Evolutionary conservation across 53 echinoderm and acorn worm species (phyloP).

Genomic region (Hippasteria phrygiana): DNA sequence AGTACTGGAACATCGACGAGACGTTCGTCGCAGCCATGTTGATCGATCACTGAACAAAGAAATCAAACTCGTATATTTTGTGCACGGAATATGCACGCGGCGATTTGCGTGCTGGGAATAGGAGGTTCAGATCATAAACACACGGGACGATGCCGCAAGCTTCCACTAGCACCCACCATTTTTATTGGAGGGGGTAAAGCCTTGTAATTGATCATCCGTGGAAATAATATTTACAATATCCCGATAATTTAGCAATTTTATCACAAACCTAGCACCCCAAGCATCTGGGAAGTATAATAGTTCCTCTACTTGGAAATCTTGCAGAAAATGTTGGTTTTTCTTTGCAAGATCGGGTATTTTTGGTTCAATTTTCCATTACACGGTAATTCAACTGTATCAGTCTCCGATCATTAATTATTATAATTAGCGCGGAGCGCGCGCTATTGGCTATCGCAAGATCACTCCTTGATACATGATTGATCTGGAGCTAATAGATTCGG

Average conservation of each 20-base stretch:
- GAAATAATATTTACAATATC: neutral
- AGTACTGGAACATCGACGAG: constrained; percentile 99
- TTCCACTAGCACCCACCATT: constrained; percentile 34
- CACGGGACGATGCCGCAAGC: neutral
- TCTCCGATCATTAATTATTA: constrained; percentile 52
- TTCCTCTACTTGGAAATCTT: no score
- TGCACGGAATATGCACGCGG: constrained; percentile 39
- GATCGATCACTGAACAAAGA: constrained; percentile 81
- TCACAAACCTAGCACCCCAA: neutral
- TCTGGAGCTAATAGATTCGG: neutral
- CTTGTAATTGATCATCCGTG: constrained; percentile 40
- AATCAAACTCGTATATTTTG: constrained; percentile 62
- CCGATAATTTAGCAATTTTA: neutral
- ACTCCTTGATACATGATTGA: constrained; percentile 17
- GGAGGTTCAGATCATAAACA: neutral
- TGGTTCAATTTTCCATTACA: neutral
- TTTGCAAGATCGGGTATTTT: no score
- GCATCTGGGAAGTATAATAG: neutral
- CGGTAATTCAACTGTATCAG: constrained; percentile 4
- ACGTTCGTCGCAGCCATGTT: constrained; percentile 99
- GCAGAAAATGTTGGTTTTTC: neutral
- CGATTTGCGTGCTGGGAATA: neutral
- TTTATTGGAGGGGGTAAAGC: constrained; percentile 33
- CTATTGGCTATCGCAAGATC: constrained; percentile 51
- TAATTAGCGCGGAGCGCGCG: constrained; percentile 32